Evolutionary conservation across 2,888 invertebrate species (phyloP), one percentile per base, ranked within the genome.

Genomic region (Eupithecia dodoneata): DNA sequence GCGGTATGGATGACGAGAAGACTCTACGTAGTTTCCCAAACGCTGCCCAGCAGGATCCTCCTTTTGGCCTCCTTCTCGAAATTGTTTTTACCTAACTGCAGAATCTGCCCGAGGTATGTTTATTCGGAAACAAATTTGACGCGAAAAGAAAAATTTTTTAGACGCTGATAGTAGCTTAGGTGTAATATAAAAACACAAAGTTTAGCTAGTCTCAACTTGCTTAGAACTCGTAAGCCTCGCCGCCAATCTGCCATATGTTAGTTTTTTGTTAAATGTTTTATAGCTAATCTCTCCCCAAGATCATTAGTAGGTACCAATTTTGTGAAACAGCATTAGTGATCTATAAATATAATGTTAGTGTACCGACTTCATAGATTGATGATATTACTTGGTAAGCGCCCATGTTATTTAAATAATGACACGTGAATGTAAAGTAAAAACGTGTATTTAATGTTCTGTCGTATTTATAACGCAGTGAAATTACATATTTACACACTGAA

Each of bases 401-500:
- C 59, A 63, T 63, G 30, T 63, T 63, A 63, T 63, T 30, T 4
- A 63, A 63, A 63, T 63, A 59, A 59, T 59, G 18, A 18, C 63
- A 10, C 30, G 30, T 59, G 59, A 59, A 59, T 59, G 18, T 63
- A 63, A 63, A 63, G 63, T 63, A 63, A 63, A 63, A 63, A 9
- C 59, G 18, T 63, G 41, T n/a, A n/a, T 69, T 69, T 45, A 18
- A 15, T 69, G 69, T 69, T 45, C n/a, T 44, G 4, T 69, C 45
- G n/a, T 69, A 66, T 66, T 71, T 66, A 44, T 65, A 71, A 59
- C n/a, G 63, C 65, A 52, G 49, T 18, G 44, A 73, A 71, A 69
- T 67, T 74, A 71, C 76, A 73, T 76, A 71, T 71, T 76, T 76
- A 74, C 74, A 73, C 71, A 75, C 71, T 30, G 63, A 79, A 78